Percentiles rank a stretch among this genome's conserved stretches.
These are phyloP conservation scores for Callorhinus ursinus DNA, from an alignment of 2,113 vertebrate species.

Conservation along the genomic window DNA sequence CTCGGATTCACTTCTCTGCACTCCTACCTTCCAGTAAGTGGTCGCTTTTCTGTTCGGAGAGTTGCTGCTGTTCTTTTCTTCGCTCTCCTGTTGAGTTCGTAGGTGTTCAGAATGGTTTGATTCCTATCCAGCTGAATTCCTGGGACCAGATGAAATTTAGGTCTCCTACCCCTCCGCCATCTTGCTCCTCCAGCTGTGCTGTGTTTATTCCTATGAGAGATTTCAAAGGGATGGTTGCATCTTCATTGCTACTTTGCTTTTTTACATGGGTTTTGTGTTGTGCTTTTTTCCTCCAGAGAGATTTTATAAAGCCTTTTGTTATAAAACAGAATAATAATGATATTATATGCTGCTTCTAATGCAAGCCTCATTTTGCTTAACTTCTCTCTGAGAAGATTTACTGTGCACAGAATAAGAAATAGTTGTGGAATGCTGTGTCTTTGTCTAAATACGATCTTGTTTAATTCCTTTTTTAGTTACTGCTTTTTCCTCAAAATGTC, in stretches of 20 bases:
- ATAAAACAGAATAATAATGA: not conserved
- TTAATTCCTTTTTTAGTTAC: not conserved
- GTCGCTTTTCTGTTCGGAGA: no score
- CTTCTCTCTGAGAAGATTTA: conserved; percentile 10
- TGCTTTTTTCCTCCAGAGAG: not conserved
- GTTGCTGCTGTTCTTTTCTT: no score
- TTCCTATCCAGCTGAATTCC: no score
- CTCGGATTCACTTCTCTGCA: no score
- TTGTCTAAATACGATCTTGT: conserved; percentile 30
- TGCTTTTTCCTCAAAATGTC: not conserved
- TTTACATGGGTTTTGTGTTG: not conserved
- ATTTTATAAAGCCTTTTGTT: conserved; percentile 29
- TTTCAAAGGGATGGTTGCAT: not conserved
- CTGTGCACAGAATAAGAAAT: conserved; percentile 79
- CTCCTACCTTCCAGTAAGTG: no score
- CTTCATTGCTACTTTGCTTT: not conserved
- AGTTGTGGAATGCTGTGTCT: conserved; percentile 74
- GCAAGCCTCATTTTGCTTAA: not conserved
- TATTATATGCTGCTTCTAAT: not conserved
- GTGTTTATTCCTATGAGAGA: not conserved
- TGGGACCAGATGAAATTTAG: no score
- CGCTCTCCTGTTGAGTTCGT: no score
- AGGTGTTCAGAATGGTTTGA: no score
- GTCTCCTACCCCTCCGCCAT: no score
- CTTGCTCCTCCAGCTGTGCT: not conserved